Percentiles rank a stretch among this genome's conserved stretches.
Evolutionary conservation across 2,797 vertebrate genomes (phyloP).

Genomic region (Psittacula echo): DNA sequence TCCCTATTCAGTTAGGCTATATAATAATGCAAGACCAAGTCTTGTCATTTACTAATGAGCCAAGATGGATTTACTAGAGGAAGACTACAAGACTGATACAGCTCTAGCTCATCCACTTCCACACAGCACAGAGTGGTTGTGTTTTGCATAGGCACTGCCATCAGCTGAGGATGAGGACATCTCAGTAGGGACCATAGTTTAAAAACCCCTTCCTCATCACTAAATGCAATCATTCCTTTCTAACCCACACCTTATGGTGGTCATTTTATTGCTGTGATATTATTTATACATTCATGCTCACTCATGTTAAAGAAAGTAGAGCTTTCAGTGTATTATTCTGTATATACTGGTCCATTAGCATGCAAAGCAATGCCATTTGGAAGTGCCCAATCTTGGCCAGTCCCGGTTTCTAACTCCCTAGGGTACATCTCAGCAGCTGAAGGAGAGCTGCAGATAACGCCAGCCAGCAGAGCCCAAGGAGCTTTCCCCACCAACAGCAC

Average conservation of each 20-base stretch:
- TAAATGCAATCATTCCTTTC: background rate
- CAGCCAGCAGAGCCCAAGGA: background rate
- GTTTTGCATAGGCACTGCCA: background rate
- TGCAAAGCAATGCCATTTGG: background rate
- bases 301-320: background rate
- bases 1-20: slow-evolving; percentile 25
- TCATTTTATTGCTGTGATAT: background rate
- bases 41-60: slow-evolving; percentile 18
- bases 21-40: background rate
- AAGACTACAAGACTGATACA: background rate
- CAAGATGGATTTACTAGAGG: background rate
- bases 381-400: background rate
- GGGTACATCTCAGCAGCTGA: background rate
- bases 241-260: background rate
- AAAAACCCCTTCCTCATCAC: background rate
- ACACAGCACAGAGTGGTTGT: accelerated
- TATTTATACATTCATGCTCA: background rate
- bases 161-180: background rate
- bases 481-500: background rate
- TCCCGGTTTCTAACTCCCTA: background rate
- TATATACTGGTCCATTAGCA: accelerated
- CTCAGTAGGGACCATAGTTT: background rate
- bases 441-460: background rate
- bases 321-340: background rate
- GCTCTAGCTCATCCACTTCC: background rate